These are phyloP conservation scores for Pluvianellus socialis DNA, from an alignment of 2,113 vertebrate genomes.

Conservation along the genomic window DNA sequence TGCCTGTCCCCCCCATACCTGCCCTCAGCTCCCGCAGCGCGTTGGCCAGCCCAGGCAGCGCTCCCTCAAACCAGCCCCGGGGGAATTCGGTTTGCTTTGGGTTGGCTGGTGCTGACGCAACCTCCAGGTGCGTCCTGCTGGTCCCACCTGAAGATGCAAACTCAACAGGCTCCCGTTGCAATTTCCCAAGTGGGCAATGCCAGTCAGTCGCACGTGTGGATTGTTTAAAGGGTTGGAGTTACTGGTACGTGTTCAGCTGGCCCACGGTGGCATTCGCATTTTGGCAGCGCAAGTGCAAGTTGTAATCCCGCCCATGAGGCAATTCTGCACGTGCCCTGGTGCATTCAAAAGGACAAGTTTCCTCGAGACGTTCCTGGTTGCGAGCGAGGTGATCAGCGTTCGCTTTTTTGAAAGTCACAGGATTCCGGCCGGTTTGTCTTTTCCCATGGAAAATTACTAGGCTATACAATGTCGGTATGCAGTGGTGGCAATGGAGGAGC, in stretches of 20 bases:
- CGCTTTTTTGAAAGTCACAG: not conserved
- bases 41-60: fast-evolving
- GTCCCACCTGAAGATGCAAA: not conserved
- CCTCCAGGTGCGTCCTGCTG: not conserved
- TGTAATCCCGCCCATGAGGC: not conserved
- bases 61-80: not conserved
- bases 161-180: not conserved
- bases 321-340: not conserved
- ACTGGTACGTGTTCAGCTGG: not conserved
- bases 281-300: not conserved
- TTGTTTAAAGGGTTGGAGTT: not conserved
- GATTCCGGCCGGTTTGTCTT: not conserved
- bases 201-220: not conserved
- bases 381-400: not conserved
- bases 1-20: not conserved
- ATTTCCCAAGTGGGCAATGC: fast-evolving
- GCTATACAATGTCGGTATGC: not conserved
- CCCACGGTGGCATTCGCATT: not conserved
- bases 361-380: not conserved
- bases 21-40: not conserved
- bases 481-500: not conserved
- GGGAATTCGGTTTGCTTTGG: not conserved
- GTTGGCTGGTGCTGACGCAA: not conserved
- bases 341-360: not conserved
- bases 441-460: conserved; percentile 9